Percentiles rank a stretch among this genome's conserved stretches.
Conservation (phyloP, 2,888 invertebrate genomes). For the Falcaria lacertinaria region DNA sequence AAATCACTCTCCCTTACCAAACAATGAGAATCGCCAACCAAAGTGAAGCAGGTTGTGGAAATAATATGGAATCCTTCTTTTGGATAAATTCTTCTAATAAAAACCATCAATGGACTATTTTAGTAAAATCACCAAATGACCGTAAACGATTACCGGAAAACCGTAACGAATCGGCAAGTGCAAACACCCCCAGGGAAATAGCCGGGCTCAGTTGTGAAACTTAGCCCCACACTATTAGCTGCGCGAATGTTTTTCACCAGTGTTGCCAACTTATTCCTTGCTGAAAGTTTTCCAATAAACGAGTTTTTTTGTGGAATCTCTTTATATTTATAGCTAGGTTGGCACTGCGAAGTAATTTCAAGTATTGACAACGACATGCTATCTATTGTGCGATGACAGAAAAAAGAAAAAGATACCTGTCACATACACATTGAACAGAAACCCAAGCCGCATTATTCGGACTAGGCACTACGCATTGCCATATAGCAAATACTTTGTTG, state of each 20-base stretch:
- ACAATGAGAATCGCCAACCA: no score
- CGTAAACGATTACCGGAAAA: conserved; percentile 30
- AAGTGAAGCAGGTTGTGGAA: no score
- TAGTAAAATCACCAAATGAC: background rate
- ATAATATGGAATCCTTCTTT: no score
- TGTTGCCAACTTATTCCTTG: conserved; percentile 25
- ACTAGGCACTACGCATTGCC: no score
- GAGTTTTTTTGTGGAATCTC: conserved; percentile 34
- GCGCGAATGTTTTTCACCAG: conserved; percentile 6
- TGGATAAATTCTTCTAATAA: no score
- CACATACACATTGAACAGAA: no score
- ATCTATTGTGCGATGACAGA: background rate
- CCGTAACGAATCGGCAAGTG: conserved; percentile 30
- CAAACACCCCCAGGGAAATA: conserved; percentile 32
- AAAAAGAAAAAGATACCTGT: no score
- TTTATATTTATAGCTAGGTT: background rate
- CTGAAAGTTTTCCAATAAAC: conserved; percentile 49
- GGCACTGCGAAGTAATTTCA: conserved; percentile 1
- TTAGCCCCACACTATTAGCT: conserved; percentile 34
- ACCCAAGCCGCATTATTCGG: no score
- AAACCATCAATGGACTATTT: conserved; percentile 7
- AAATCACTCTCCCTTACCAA: no score
- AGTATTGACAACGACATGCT: conserved; percentile 1
- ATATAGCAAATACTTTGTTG: no score
- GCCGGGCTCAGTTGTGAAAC: conserved; percentile 24